Evolutionary conservation across 2,888 invertebrate species (phyloP), one percentile per base, ranked within the genome.

Genomic region (Drosophila engyochracea): DNA sequence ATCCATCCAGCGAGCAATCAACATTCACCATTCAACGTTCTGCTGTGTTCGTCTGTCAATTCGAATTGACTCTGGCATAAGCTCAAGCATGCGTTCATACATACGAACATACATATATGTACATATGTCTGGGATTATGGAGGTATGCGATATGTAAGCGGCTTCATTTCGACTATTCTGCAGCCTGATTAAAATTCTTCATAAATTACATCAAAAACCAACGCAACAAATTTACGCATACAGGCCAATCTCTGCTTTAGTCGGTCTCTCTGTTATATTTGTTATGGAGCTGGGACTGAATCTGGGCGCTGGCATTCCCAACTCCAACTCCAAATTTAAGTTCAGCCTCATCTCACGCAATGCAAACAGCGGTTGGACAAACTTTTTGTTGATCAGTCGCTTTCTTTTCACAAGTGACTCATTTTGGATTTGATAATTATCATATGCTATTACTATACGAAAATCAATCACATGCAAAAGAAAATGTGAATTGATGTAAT

Each of bases 141-240:
- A 19, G 60, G 33, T 35, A 25, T 51, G 16, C 35, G 33, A 55
- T 68, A 52, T 51, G 35, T 63, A 14, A 41, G 63, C 22, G 35
- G 47, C 61, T 49, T 74, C 74, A 75, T 62, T 74, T 80, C 33
- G 68, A 47, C 47, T 22, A 47, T 47, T 47, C 47, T 47, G 70
- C 61, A 59, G 71, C 49, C 67, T 70, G 75, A 75, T 79, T 81
- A 81, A 81, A 81, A 81, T 81, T 81, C 79, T 64, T 81, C 39
- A 66, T n/a, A 75, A 81, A 78, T 75, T 75, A 72, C 78, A 58
- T 37, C 47, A 28, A 37, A 39, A 39, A 39, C 39, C 49, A 62
- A n/a, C 41, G 41, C 41, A 30, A 57, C 55, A 66, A 62, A 67
- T 67, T 63, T 70, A 66, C 70, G 62, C 55, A 75, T 64, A 62